Evolutionary conservation across 2,888 invertebrate genomes (phyloP), one percentile per base, ranked within the genome.

Genomic region (Odontothrips loti): DNA sequence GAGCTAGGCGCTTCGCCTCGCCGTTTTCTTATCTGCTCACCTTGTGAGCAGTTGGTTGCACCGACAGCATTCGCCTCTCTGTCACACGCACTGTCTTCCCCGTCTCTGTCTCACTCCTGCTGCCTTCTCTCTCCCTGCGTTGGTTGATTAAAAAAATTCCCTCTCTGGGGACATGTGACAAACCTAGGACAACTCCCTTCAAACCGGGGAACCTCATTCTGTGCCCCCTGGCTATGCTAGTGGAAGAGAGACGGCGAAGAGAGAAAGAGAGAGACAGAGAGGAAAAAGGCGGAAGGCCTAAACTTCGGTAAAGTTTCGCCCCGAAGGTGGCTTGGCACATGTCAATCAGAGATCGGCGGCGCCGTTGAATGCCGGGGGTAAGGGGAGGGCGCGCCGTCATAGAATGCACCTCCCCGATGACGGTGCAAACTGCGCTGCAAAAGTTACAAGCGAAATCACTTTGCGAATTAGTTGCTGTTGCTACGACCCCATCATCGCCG

Each of bases 281-380:
- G 51, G 9, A 10, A 51, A 10, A 51, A 10, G 9, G 51, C n/a
- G 34, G 34, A 43, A 43, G 34, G 34, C 34, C 34, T 43, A 15
- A 58, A 58, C 20, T 58, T 58, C 15, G 15, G 6, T 58, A n/a
- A 58, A 58, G 20, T 58, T 20, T 51, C 34, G 51, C 51, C 20
- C 58, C n/a, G 58, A 58, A 51, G 58, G 58, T 58, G 58, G 58
- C 58, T 17, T 58, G 58, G 58, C 58, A 58, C 58, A 58, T 58
- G 58, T 58, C 58, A 58, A 58, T 58, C 58, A 12, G 58, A 58
- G 20, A 58, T 58, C 58, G 68, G n/a, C 68, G 11, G 23, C 9
- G 10, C 11, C 23, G 23, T 23, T 23, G 68, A 43, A 43, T 43
- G 51, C 12, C 51, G 51, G 51, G 51, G 51, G n/a, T n/a, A n/a